Evolutionary conservation across 2,797 vertebrate genomes (phyloP), one percentile per base, ranked within the genome.

Genomic region (Hozukius guyotensis): DNA sequence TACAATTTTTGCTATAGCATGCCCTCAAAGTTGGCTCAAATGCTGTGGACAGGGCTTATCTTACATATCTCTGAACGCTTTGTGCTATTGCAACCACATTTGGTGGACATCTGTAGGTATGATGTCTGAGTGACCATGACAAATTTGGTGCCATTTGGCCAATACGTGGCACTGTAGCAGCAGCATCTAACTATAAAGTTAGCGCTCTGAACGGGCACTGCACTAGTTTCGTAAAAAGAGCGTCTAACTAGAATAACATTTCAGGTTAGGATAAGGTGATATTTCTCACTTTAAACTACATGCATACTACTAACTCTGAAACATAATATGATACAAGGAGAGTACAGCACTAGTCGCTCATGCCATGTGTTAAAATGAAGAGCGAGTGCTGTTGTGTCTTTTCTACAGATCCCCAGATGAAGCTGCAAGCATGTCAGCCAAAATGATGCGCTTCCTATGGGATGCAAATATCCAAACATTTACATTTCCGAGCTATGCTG

Each of bases 381-480:
- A 49, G 4, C 3, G 10, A 49, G 65, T 53, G 36, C 67, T 72
- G 56, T 31, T 36, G 6, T 9, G 31, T 59, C 24, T 42, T 38
- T 14, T 22, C 59, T 31, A 36, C 32, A 24, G 7, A 34, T 71
- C 36, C 69, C 63, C 61, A 53, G 20, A 52, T 57, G 34, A 78
- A 59, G 46, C 59, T 59, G 25, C 25, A 20, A 29, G 57, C 5
- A 12, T 64, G 42, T 76, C 77, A 59, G 70, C 65, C 56, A 11
- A 62, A 81, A 61, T 1, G 24, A 72, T 22, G 22, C 3, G 1
- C 42, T 59, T 77, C 27, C 70, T 72, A 78, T 72, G 78, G 57
- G 49, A 81, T 38, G 27, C 61, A 63, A 57, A 77, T 78, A 69
- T 34, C 61, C 62, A 64, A 73, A 68, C 38, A 76, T 89, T 88